phyloP scores from a whole-genome alignment of 2,797 vertebrate genomes.

The Neomorphus geoffroyi region DNA sequence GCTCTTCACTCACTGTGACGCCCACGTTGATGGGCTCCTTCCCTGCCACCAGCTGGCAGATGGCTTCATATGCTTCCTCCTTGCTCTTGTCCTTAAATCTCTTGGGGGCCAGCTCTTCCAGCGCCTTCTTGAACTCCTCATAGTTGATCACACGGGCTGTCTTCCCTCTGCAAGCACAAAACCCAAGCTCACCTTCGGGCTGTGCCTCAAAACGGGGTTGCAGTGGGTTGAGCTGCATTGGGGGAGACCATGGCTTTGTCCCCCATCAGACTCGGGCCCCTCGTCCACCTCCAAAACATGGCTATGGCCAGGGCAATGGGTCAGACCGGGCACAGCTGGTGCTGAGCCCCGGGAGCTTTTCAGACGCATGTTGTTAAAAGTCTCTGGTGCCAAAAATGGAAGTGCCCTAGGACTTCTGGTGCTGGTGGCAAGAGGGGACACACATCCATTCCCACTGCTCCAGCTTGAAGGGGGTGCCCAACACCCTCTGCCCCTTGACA shows the following conservation, averaged over 20 bases:
- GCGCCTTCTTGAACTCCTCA: conserved; percentile 89
- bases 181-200: background rate
- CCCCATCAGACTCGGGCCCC: accelerated
- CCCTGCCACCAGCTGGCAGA: conserved; percentile 87
- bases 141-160: conserved; percentile 90
- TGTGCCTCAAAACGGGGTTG: background rate
- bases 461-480: background rate
- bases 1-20: conserved; percentile 84
- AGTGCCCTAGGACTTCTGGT: background rate
- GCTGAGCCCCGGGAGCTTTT: background rate
- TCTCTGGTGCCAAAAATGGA: background rate
- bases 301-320: accelerated
- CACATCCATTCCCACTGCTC: background rate
- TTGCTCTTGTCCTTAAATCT: conserved; percentile 91
- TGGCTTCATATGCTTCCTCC: conserved; percentile 86
- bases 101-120: conserved; percentile 89
- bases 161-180: conserved; percentile 82
- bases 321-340: background rate
- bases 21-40: conserved; percentile 88
- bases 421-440: background rate
- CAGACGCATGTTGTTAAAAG: background rate
- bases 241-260: accelerated
- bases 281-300: accelerated
- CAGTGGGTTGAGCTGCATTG: background rate
- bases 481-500: background rate